These are phyloP conservation scores for Sycophila sp. DNA, from an alignment of 1,140 invertebrate genomes.

Conservation along the genomic window DNA sequence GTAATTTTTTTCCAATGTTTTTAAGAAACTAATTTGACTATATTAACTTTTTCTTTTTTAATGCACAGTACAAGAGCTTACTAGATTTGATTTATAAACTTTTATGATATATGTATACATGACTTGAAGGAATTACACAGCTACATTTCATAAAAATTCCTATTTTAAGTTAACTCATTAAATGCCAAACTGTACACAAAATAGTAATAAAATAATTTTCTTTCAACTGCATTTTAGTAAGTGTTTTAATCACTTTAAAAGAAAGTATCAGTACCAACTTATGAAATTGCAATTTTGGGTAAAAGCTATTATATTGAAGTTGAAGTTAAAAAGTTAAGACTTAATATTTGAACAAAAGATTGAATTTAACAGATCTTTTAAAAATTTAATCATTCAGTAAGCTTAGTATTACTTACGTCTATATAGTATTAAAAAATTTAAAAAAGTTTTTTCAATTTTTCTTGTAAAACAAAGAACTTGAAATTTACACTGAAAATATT, in stretches of 20 bases:
- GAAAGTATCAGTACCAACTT: not conserved
- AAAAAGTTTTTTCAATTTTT: too few species aligned
- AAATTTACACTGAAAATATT: not conserved
- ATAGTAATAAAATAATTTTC: not conserved
- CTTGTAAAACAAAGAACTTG: not conserved
- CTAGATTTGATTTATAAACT: not conserved
- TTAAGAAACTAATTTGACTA: not conserved
- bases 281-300: not conserved
- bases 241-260: not conserved
- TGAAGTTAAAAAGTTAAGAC: too few species aligned
- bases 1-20: not conserved
- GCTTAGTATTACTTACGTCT: too few species aligned
- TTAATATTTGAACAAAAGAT: too few species aligned
- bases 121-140: conserved; percentile 7
- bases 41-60: not conserved
- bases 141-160: not conserved
- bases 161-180: not conserved
- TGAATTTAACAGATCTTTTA: too few species aligned
- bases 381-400: too few species aligned
- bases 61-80: not conserved
- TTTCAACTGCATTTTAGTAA: not conserved
- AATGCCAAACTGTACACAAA: conserved; percentile 4
- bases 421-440: too few species aligned
- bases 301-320: not conserved
- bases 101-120: conserved; percentile 3